Percentiles rank a stretch among this genome's conserved stretches.
Conservation (phyloP, 2,113 vertebrate species). For the Ophthalmolycus amberensis region DNA sequence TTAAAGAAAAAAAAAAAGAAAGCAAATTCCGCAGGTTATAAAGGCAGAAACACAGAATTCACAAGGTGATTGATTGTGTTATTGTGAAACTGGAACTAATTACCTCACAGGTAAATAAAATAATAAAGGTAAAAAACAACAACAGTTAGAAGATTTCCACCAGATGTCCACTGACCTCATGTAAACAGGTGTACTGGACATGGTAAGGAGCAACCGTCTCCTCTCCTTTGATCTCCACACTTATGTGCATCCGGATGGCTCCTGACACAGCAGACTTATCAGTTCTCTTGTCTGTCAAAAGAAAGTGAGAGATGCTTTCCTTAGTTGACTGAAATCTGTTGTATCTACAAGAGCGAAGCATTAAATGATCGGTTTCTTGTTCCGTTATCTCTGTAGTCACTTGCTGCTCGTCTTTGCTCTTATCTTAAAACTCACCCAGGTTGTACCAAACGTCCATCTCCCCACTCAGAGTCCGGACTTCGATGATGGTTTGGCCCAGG, state of each 20-base stretch:
- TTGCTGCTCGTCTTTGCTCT: conserved; percentile 9
- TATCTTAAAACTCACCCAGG: conserved; percentile 86
- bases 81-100: background rate
- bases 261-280: conserved; percentile 97
- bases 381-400: conserved; percentile 25
- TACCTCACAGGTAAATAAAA: conserved; percentile 23
- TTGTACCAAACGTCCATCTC: conserved; percentile 99
- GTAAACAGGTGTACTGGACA: conserved; percentile 97
- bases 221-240: conserved; percentile 98
- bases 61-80: conserved; percentile 14
- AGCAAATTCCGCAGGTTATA: background rate
- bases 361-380: conserved; percentile 27
- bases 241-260: conserved; percentile 97
- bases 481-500: conserved; percentile 97
- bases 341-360: conserved; percentile 35
- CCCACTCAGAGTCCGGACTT: conserved; percentile 96
- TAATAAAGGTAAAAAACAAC: conserved; percentile 31
- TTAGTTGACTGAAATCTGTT: conserved; percentile 33
- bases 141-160: background rate
- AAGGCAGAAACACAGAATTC: conserved; percentile 8
- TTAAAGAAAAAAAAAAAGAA: background rate
- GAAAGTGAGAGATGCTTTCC: conserved; percentile 34
- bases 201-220: conserved; percentile 98
- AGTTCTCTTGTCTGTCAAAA: conserved; percentile 91
- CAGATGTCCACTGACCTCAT: conserved; percentile 85